Evolutionary conservation across 2,113 vertebrate genomes (phyloP).

Genomic region (Puffinus mauretanicus): DNA sequence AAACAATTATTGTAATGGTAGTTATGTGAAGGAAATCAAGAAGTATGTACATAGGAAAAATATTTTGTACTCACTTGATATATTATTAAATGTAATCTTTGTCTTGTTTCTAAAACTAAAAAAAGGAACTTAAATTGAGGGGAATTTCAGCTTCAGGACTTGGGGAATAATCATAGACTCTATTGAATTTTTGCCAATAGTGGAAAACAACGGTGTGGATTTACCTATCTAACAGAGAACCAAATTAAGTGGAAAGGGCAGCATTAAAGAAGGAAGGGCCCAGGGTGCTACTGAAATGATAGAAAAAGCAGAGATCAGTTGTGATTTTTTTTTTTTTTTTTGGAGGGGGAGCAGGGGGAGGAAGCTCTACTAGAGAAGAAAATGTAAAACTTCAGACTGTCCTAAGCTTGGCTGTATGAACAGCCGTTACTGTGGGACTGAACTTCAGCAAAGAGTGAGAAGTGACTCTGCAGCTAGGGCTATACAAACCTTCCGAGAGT

Average conservation of each 20-base stretch:
- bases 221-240: not conserved
- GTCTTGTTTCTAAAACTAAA: not conserved
- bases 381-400: not conserved
- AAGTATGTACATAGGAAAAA: not conserved
- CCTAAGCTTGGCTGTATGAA: not conserved
- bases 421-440: not conserved
- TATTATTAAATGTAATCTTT: not conserved
- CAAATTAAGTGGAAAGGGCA: not conserved
- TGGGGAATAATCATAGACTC: not conserved
- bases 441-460: not conserved
- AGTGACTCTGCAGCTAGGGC: not conserved
- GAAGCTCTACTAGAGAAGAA: not conserved
- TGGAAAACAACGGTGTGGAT: not conserved
- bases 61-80: not conserved
- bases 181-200: not conserved
- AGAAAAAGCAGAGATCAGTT: not conserved
- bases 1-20: not conserved
- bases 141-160: not conserved
- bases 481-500: not conserved
- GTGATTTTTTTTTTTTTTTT: not conserved
- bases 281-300: not conserved
- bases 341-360: rapidly evolving
- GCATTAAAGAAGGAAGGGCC: not conserved
- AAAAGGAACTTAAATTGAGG: not conserved
- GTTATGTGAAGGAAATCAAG: not conserved